Base-by-base conservation (phyloP, 2,888 invertebrate genomes). In the Brachynemurus nebulosus region DNA sequence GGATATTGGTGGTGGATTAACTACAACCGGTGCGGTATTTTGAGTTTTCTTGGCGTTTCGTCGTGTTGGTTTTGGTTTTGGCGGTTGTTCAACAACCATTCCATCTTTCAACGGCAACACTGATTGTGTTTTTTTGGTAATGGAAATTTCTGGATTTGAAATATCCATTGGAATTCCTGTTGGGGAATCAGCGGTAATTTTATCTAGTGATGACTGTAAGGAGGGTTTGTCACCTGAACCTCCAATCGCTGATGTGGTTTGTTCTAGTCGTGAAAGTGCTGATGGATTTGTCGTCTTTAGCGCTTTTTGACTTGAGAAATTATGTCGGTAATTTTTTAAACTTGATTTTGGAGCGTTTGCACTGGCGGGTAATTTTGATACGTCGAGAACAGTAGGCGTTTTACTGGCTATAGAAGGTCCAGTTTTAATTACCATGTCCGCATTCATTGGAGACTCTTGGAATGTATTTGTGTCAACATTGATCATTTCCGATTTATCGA, bases 221-320 rank as follows among this genome's bases (percentile, higher is more conserved):
- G 40, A 45, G 11, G 20, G 44, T 50, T 47, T 51, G 62, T 64
- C 53, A 64, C 58, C 60, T 38, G 53, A 49, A 40, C 64, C 63
- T 47, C 62, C 53, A 41, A 62, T 58, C 4, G 60, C 54, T 1
- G 59, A 59, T 9, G 63, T 59, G 0, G 61, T 60, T 39, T 62
- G 60, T 45, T 64, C 64, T 40, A 64, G 49, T 35, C 60, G 57
- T 38, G 64, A 61, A 45, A 63, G 49, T 17, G 59, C 58, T 2
- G 63, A 58, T 25, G 49, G 48, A 2, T 51, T 49, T 9, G 37
- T 39, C 14, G 9, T n/a, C 11, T 38, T 30, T 17, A 37, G 7
- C 17, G 44, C 36, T 44, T 52, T 51, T 41, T 46, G 48, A 39
- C 48, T 45, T 16, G 53, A 40, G 21, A 45, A 46, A 45, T 45